These are phyloP conservation scores for Xestia ashworthii DNA, from an alignment of 2,888 invertebrate genomes.

Conservation along the genomic window DNA sequence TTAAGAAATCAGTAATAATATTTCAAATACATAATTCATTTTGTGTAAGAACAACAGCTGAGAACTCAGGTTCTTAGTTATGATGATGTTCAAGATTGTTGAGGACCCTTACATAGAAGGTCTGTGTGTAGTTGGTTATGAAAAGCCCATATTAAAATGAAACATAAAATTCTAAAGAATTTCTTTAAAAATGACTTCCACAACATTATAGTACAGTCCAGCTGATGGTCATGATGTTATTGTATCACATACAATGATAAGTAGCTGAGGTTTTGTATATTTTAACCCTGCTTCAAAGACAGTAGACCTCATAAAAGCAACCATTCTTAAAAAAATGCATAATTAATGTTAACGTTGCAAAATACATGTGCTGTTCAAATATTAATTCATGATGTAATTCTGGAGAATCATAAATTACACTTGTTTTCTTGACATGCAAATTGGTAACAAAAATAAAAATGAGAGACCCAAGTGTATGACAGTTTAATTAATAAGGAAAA, in stretches of 20 bases:
- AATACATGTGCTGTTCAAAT: constrained; percentile 16
- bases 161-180: neutral
- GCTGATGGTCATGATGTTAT: neutral
- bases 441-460: neutral
- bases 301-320: neutral
- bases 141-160: neutral
- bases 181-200: constrained; percentile 5
- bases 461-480: no score
- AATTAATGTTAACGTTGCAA: neutral
- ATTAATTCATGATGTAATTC: constrained; percentile 22
- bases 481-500: no score
- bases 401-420: neutral
- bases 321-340: neutral
- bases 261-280: constrained; percentile 18
- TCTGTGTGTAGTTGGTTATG: neutral
- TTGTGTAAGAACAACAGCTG: neutral
- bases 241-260: neutral
- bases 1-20: neutral
- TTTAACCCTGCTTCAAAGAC: neutral
- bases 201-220: neutral
- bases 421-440: neutral
- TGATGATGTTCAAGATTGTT: neutral
- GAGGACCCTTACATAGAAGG: neutral
- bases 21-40: neutral
- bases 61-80: neutral